Conservation (phyloP, 1,140 invertebrate genomes). For the Drosophila sturtevanti region DNA sequence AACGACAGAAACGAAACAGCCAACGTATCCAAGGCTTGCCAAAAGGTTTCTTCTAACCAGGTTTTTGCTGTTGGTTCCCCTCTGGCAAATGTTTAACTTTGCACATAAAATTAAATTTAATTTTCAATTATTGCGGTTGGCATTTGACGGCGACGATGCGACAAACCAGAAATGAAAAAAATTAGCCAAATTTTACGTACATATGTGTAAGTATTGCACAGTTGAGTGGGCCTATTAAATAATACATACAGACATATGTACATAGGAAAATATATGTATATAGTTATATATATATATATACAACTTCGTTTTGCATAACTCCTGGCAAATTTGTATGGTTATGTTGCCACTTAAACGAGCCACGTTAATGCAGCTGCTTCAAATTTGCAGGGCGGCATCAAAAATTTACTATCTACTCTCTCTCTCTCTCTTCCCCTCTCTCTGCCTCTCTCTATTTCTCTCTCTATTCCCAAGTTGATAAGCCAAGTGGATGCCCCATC, state of each 20-base stretch:
- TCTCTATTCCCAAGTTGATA: conserved; percentile 26
- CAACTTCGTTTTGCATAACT: conserved; percentile 3
- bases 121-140: conserved; percentile 76
- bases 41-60: conserved; percentile 27
- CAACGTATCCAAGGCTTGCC: conserved; percentile 11
- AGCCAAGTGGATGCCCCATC: background rate
- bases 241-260: background rate
- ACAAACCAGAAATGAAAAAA: conserved; percentile 9
- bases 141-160: conserved; percentile 36
- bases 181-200: conserved; percentile 7
- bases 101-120: conserved; percentile 79
- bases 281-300: background rate
- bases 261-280: background rate
- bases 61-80: conserved; percentile 15
- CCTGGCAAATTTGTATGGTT: conserved; percentile 18
- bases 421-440: background rate
- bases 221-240: conserved; percentile 1
- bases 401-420: conserved; percentile 38
- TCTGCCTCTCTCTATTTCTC: background rate
- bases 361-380: conserved; percentile 41
- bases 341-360: conserved; percentile 43
- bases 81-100: conserved; percentile 67
- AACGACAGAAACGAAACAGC: conserved; percentile 5
- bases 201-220: conserved; percentile 2
- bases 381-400: conserved; percentile 44